Base-by-base conservation (phyloP, 2,113 vertebrate genomes). In the Orycteropus afer region DNA sequence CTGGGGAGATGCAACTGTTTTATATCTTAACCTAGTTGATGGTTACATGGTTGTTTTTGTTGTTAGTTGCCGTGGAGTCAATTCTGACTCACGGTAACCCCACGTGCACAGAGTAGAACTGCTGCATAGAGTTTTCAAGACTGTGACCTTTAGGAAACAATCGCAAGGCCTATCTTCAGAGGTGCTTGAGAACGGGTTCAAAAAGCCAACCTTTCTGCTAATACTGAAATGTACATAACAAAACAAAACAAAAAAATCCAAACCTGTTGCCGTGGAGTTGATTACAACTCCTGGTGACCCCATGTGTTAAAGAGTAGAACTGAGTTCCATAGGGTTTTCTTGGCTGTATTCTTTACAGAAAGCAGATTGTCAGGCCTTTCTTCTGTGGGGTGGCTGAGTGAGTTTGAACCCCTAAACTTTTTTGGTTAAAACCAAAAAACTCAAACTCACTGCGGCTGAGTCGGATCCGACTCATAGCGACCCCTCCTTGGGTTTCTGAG, bases 1-100 rank as follows among this genome's bases (percentile, higher is more conserved):
- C 53, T 77, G 59, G 49, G 63, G 61, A 88, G 53, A 73, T 85
- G 79, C 45, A 89, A 55, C 71, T 88, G 81, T 80, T 93, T 86
- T 83, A 7, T 81, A 53, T 83, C 25, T 85, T 85, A 79, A 71
- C 76, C 83, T 89, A 53, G 63, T 42, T 40, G 57, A 63, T 74
- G 90, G 82, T 42, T 84, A 61, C 49, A 29, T 27, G 67, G 74
- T 89, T 83, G 91, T 57, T 61, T 69, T 34, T 22, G 37, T n/a
- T 22, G 69, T 40, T 71, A 71, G 69, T 40, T 42, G 17, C 37
- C 8, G 22, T 40, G 14, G 8, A 40, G 37, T 71, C 37, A 40
- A 12, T 40, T 40, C 37, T 22, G 15, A 71, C 37, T 40, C 15
- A 18, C 25, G 67, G 20, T 3, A 3, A 40, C 37, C 37, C 37